A percentile compares a stretch with the other conserved stretches of the same genome.
These are phyloP conservation scores for Halcyon chelicuti DNA, from an alignment of 2,797 vertebrate genomes.

Conservation along the genomic window DNA sequence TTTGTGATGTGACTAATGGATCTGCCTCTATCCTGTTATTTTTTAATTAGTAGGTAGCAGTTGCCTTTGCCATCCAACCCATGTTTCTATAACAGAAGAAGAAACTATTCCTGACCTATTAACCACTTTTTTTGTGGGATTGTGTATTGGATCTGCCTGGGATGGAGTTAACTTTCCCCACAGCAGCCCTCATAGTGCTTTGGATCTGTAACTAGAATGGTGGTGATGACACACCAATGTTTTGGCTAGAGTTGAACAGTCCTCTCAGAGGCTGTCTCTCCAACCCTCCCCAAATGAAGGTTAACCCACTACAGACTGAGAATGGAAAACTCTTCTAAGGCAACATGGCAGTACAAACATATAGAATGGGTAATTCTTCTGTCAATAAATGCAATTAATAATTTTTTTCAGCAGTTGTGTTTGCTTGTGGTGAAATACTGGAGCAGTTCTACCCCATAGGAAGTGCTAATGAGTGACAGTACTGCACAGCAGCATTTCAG, in stretches of 20 bases:
- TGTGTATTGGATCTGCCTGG: background rate
- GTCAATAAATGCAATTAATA: background rate
- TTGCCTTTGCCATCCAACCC: background rate
- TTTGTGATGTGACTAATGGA: background rate
- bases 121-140: rapidly evolving
- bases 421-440: background rate
- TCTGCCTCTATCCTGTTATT: background rate
- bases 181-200: background rate
- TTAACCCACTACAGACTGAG: background rate
- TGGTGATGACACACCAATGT: background rate
- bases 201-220: background rate
- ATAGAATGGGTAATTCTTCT: background rate
- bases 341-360: background rate
- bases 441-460: background rate
- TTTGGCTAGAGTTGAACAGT: background rate
- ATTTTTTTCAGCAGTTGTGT: background rate
- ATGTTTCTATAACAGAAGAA: background rate
- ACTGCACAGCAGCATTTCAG: background rate
- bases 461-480: background rate
- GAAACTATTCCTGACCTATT: background rate
- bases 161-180: background rate
- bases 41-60: background rate
- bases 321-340: background rate
- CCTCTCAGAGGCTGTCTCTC: background rate
- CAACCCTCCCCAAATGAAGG: background rate